Percentiles rank a stretch among this genome's conserved stretches.
These are phyloP conservation scores for Vanessa cardui DNA, from an alignment of 2,888 invertebrate species.

Conservation along the genomic window DNA sequence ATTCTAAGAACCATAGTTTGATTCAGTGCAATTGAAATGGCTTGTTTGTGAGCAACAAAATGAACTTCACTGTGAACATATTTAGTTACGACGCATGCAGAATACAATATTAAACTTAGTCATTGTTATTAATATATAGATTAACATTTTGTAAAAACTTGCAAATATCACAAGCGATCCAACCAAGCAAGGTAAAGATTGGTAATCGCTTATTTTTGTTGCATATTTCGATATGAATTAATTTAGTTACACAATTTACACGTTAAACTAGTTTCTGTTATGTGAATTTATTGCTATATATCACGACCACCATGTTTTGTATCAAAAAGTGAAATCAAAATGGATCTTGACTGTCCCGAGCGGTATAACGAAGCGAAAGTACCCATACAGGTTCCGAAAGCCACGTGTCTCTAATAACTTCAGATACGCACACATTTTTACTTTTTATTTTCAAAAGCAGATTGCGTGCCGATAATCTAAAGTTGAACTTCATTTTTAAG, in stretches of 20 bases:
- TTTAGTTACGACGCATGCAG: not conserved
- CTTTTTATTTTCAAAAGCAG: not conserved
- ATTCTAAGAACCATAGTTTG: not conserved
- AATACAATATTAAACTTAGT: constrained; percentile 1
- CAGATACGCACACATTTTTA: constrained; percentile 5
- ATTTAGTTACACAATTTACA: constrained; percentile 37
- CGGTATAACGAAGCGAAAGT: constrained; percentile 75
- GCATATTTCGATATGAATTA: constrained; percentile 44
- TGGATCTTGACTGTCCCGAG: constrained; percentile 60
- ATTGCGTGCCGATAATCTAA: not conserved
- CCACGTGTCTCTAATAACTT: constrained; percentile 19
- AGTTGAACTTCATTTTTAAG: no score
- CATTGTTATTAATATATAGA: not conserved
- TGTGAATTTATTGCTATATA: constrained; percentile 36
- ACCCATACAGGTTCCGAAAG: constrained; percentile 67
- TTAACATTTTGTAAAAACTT: not conserved
- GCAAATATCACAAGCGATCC: constrained; percentile 17
- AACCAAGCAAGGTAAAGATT: constrained; percentile 34
- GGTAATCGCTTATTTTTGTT: constrained; percentile 40
- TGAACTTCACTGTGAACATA: not conserved
- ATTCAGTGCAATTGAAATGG: not conserved
- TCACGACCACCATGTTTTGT: constrained; percentile 41
- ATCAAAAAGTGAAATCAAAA: constrained; percentile 75
- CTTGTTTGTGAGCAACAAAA: not conserved
- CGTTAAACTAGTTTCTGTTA: constrained; percentile 31